phyloP scores from a whole-genome alignment of 53 echinoderm and acorn worm species.

The Zoroaster sp. region DNA sequence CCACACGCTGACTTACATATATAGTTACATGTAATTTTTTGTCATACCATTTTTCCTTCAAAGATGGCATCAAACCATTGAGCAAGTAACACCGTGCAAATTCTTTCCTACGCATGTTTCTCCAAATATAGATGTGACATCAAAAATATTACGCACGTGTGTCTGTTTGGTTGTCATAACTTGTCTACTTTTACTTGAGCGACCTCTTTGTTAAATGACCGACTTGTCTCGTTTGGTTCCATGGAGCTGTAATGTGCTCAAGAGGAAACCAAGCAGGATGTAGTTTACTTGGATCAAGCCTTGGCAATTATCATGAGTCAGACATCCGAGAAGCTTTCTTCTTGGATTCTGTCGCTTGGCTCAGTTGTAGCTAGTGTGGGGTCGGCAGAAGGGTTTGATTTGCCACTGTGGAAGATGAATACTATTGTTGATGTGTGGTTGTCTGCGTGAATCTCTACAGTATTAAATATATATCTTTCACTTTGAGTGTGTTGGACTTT shows the following conservation, averaged over 20 bases:
- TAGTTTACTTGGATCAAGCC: neutral
- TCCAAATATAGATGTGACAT: too few relatives aligned
- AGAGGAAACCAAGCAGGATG: constrained; percentile 20
- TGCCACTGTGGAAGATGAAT: neutral
- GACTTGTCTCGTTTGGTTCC: neutral
- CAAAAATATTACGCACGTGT: too few relatives aligned
- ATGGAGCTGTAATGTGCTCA: neutral
- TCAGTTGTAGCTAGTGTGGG: neutral
- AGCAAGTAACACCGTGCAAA: too few relatives aligned
- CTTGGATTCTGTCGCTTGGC: neutral
- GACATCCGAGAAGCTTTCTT: neutral
- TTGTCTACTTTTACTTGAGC: too few relatives aligned
- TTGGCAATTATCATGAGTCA: constrained; percentile 24
- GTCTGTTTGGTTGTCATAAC: too few relatives aligned
- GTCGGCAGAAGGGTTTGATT: neutral
- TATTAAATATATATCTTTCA: neutral
- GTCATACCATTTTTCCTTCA: too few relatives aligned
- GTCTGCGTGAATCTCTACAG: neutral
- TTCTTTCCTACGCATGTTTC: too few relatives aligned
- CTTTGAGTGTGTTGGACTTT: neutral
- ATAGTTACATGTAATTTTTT: too few relatives aligned
- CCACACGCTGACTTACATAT: too few relatives aligned
- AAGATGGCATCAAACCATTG: too few relatives aligned
- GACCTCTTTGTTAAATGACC: neutral
- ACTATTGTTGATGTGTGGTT: neutral